phyloP scores from a whole-genome alignment of 2,797 vertebrate species.

The Sparus aurata region DNA sequence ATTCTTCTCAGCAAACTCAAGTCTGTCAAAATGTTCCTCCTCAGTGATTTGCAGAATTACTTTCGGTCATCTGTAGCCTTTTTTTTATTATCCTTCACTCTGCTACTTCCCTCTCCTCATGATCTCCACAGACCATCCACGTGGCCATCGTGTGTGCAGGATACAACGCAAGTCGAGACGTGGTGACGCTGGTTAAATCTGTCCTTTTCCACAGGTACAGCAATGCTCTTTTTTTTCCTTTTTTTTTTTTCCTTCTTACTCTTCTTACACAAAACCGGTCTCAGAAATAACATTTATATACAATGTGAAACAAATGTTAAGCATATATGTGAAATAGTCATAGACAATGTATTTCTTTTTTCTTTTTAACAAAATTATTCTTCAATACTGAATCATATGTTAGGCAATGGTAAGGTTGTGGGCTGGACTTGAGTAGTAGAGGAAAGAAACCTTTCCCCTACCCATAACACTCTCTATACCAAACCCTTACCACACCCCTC shows the following conservation, averaged over 20 bases:
- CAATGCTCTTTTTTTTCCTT: background rate
- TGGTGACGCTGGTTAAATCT: constrained; percentile 97
- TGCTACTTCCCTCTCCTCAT: background rate
- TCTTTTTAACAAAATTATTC: too few relatives aligned
- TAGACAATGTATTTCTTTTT: too few relatives aligned
- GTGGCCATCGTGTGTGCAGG: constrained; percentile 98
- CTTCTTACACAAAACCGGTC: background rate
- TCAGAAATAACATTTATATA: background rate
- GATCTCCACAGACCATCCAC: constrained; percentile 91
- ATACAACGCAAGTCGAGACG: constrained; percentile 97
- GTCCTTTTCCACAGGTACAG: constrained; percentile 97
- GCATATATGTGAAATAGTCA: too few relatives aligned
- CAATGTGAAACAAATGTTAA: background rate
- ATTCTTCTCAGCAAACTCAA: background rate
- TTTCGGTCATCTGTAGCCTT: background rate
- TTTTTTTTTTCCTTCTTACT: background rate
- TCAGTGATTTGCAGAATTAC: background rate
- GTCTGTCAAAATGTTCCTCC: background rate
- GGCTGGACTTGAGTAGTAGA: too few relatives aligned
- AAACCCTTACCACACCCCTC: too few relatives aligned
- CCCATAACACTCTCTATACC: too few relatives aligned
- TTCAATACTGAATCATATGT: too few relatives aligned
- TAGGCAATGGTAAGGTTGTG: too few relatives aligned
- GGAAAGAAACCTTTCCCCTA: too few relatives aligned
- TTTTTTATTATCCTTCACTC: background rate